Evolutionary conservation across 2,888 invertebrate species (phyloP).

Genomic region (Cephus runcator): DNA sequence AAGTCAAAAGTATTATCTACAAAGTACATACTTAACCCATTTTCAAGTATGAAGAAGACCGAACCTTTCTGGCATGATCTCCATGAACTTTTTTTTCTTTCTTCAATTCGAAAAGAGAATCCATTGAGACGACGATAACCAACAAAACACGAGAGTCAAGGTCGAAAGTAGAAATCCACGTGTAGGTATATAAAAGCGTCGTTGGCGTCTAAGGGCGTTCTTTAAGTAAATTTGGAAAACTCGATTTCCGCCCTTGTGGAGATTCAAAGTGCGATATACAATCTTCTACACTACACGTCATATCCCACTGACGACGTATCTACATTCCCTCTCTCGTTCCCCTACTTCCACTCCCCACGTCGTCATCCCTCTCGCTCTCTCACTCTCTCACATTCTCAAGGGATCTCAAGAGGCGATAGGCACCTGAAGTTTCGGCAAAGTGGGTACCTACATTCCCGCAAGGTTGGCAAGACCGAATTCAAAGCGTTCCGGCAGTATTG

Average conservation of each 20-base stretch:
- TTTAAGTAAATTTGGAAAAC: neutral
- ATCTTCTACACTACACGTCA: neutral
- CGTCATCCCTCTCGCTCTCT: neutral
- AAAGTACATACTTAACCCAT: neutral
- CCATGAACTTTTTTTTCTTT: neutral
- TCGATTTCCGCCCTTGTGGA: neutral
- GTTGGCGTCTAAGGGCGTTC: neutral
- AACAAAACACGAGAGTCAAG: too few relatives aligned
- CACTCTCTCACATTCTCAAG: neutral
- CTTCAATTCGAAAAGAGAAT: neutral
- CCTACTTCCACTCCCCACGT: neutral
- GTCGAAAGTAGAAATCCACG: neutral
- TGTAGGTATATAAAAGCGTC: neutral
- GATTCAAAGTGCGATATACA: neutral
- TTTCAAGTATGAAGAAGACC: neutral
- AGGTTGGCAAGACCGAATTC: constrained; percentile 33
- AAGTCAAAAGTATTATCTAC: neutral
- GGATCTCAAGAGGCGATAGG: neutral
- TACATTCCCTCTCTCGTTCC: neutral
- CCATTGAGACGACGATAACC: too few relatives aligned
- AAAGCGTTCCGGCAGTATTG: constrained; percentile 38
- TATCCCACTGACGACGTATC: neutral
- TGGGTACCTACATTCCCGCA: constrained; percentile 20
- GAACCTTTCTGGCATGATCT: neutral
- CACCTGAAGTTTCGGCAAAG: neutral